phyloP scores from a whole-genome alignment of 2,113 vertebrate genomes.

The Sakesphorus luctuosus region DNA sequence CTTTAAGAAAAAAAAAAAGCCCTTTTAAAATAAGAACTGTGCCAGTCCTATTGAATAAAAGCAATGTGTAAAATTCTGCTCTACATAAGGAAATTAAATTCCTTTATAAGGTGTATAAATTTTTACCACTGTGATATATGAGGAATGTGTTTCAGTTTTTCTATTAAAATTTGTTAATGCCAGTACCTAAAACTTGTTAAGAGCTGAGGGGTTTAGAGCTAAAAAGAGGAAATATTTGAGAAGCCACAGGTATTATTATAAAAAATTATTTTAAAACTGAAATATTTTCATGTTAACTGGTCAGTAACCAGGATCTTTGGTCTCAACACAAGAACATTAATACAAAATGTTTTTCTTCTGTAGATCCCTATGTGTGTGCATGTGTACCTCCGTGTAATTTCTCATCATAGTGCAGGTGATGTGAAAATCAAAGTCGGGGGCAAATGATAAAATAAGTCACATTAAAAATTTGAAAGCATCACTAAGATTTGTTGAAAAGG shows the following conservation, averaged over 20 bases:
- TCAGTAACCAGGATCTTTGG: not conserved
- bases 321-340: not conserved
- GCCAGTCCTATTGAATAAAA: slow-evolving; percentile 76
- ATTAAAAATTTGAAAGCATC: not conserved
- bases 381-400: not conserved
- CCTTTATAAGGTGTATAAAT: slow-evolving; percentile 34
- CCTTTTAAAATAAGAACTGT: slow-evolving; percentile 68
- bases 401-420: not conserved
- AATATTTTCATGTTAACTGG: not conserved
- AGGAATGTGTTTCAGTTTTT: slow-evolving; percentile 1
- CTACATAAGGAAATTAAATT: slow-evolving; percentile 54
- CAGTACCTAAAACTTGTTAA: slow-evolving; percentile 34
- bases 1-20: not conserved
- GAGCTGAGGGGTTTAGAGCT: not conserved
- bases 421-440: not conserved
- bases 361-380: not conserved
- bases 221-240: not conserved
- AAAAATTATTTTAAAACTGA: not conserved
- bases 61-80: slow-evolving; percentile 47
- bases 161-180: slow-evolving; percentile 38
- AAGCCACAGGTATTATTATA: not conserved
- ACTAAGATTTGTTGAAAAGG: not conserved
- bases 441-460: not conserved
- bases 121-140: slow-evolving; percentile 30
- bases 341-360: not conserved